Conservation (phyloP, 2,797 vertebrate genomes). For the Pipistrellus kuhlii region DNA sequence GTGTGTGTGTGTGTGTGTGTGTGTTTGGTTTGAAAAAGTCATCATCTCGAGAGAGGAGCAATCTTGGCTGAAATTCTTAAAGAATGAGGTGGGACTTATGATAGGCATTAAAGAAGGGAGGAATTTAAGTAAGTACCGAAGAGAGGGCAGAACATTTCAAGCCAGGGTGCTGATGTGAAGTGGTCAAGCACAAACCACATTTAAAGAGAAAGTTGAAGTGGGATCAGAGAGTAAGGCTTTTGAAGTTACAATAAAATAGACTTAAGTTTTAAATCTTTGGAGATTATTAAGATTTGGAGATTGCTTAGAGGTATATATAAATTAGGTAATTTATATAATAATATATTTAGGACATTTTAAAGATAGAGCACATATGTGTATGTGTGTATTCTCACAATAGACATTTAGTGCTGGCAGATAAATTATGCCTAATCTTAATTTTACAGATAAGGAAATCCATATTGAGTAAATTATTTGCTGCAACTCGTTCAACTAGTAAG, state of each 20-base stretch:
- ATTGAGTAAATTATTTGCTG: neutral
- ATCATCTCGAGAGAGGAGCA: neutral
- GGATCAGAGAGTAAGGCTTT: neutral
- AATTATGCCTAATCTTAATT: neutral
- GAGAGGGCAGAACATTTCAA: neutral
- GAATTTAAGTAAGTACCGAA: neutral
- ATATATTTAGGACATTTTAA: neutral
- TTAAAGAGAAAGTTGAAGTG: neutral
- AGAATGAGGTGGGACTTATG: neutral
- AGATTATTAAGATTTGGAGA: neutral
- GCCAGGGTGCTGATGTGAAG: neutral
- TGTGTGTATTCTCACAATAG: neutral
- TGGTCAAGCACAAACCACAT: neutral
- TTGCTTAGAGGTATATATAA: neutral
- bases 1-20: neutral
- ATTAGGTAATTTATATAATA: neutral
- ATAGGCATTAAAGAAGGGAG: neutral
- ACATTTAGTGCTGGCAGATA: neutral
- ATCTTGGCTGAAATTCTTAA: neutral
- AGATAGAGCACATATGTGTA: neutral
- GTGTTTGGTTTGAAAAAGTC: neutral
- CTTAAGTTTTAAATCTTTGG: neutral
- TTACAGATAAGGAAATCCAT: neutral
- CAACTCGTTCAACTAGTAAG: neutral
- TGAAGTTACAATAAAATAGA: neutral